Percentiles rank a stretch among this genome's conserved stretches.
Evolutionary conservation across 2,888 invertebrate species (phyloP).

Genomic region (Biston stratarius): DNA sequence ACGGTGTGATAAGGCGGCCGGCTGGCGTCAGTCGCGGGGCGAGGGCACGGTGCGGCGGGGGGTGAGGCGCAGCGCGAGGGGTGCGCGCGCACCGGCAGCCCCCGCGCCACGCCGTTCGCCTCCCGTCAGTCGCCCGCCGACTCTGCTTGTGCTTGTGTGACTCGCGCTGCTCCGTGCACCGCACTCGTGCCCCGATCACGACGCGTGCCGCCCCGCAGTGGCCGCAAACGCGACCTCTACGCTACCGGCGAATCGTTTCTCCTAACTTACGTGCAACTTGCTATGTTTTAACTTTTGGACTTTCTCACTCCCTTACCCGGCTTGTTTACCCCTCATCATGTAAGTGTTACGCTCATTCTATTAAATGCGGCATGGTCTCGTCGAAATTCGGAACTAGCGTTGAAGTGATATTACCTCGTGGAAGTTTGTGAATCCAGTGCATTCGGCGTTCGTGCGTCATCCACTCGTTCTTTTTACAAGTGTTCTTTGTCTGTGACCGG

Average conservation of each 20-base stretch:
- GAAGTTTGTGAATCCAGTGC: slow-evolving; percentile 82
- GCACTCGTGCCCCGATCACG: slow-evolving; percentile 85
- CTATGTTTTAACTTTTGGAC: slow-evolving; percentile 84
- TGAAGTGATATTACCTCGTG: slow-evolving; percentile 73
- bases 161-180: slow-evolving; percentile 86
- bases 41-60: slow-evolving; percentile 57
- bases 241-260: slow-evolving; percentile 85
- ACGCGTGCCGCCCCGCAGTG: slow-evolving; percentile 86
- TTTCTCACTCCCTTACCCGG: slow-evolving; percentile 81
- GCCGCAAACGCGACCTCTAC: slow-evolving; percentile 88
- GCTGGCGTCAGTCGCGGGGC: slow-evolving; percentile 75
- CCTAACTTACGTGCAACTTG: slow-evolving; percentile 83
- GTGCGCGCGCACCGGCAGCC: slow-evolving; percentile 81
- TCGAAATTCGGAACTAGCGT: slow-evolving; percentile 84
- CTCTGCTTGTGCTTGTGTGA: slow-evolving; percentile 86
- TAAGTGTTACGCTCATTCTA: slow-evolving; percentile 84
- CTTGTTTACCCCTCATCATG: slow-evolving; percentile 85
- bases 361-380: slow-evolving; percentile 72
- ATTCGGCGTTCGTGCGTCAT: slow-evolving; percentile 62
- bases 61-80: slow-evolving; percentile 60
- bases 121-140: slow-evolving; percentile 87
- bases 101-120: slow-evolving; percentile 78
- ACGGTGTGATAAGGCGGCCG: slow-evolving; percentile 82
- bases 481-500: slow-evolving; percentile 69
- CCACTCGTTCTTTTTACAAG: slow-evolving; percentile 51